Percentiles rank a stretch among this genome's conserved stretches.
Evolutionary conservation across 2,888 invertebrate species (phyloP).

Genomic region (Hypomecis punctinalis): DNA sequence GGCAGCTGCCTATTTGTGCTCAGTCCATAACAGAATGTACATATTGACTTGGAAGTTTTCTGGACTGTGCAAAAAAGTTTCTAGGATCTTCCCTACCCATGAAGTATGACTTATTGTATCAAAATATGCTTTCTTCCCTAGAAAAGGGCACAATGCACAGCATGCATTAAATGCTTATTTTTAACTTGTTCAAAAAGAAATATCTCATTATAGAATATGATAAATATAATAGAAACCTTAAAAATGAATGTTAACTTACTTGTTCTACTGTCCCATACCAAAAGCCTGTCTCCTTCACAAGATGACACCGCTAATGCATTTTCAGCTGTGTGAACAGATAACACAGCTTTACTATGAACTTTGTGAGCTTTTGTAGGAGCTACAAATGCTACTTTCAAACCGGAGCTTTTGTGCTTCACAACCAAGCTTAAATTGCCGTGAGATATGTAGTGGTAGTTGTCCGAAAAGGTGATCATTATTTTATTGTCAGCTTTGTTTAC

Average conservation of each 20-base stretch:
- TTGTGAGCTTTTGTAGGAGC: constrained; percentile 79
- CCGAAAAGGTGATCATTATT: constrained; percentile 70
- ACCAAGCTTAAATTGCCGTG: constrained; percentile 72
- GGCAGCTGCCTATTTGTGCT: too few species aligned
- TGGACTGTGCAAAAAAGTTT: too few species aligned
- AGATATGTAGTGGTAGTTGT: constrained; percentile 72
- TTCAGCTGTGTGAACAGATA: constrained; percentile 81
- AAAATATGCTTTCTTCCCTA: too few species aligned
- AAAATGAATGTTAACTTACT: constrained; percentile 62
- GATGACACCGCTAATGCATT: constrained; percentile 87
- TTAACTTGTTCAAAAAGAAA: too few species aligned
- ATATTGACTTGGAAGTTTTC: too few species aligned
- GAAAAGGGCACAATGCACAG: too few species aligned
- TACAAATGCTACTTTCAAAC: constrained; percentile 77
- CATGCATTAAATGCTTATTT: too few species aligned
- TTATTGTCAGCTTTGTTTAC: constrained; percentile 67
- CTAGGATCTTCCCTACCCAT: too few species aligned
- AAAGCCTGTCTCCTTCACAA: constrained; percentile 84
- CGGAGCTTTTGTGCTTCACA: constrained; percentile 73
- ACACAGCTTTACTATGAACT: constrained; percentile 79
- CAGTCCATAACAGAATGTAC: too few species aligned
- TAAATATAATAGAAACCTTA: too few species aligned
- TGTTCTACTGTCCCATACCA: constrained; percentile 87
- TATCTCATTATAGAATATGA: too few species aligned
- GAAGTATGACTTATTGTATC: too few species aligned